A percentile compares a stretch with the other conserved stretches of the same genome.
Conservation (phyloP, 2,888 invertebrate species). For the Hesperia comma region DNA sequence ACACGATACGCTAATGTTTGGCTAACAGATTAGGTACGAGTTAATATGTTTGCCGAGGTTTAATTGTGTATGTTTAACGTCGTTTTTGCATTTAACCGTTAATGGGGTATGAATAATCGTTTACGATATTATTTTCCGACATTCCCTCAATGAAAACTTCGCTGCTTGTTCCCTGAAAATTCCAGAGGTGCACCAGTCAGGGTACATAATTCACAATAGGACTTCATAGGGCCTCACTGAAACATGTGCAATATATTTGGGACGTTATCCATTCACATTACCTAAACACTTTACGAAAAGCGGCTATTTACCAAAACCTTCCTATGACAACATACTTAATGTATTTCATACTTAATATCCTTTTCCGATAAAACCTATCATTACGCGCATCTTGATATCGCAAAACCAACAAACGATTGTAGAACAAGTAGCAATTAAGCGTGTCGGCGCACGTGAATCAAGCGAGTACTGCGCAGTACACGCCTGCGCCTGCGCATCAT, state of each 20-base stretch:
- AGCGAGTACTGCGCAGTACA: slow-evolving; percentile 7
- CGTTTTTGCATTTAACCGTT: background rate
- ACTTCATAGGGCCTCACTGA: too few relatives aligned
- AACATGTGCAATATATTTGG: too few relatives aligned
- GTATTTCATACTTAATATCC: too few relatives aligned
- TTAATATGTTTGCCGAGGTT: background rate
- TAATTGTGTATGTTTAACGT: background rate
- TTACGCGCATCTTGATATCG: background rate
- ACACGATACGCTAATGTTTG: slow-evolving; percentile 13
- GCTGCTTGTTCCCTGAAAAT: too few relatives aligned
- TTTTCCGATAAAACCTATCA: background rate
- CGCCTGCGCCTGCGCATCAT: slow-evolving; percentile 41
- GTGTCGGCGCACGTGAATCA: slow-evolving; percentile 11
- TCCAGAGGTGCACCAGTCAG: too few relatives aligned
- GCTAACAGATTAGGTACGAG: background rate
- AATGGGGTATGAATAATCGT: background rate
- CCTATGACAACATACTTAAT: too few relatives aligned
- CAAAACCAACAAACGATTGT: background rate
- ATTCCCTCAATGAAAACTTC: too few relatives aligned
- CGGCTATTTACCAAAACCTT: too few relatives aligned
- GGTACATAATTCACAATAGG: too few relatives aligned
- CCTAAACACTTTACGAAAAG: too few relatives aligned
- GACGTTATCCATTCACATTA: too few relatives aligned
- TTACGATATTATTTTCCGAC: too few relatives aligned
- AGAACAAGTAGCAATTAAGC: slow-evolving; percentile 11